Percentiles rank a stretch among this genome's conserved stretches.
These are phyloP conservation scores for Muschampia staudingeri DNA, from an alignment of 2,888 invertebrate genomes.

Conservation along the genomic window DNA sequence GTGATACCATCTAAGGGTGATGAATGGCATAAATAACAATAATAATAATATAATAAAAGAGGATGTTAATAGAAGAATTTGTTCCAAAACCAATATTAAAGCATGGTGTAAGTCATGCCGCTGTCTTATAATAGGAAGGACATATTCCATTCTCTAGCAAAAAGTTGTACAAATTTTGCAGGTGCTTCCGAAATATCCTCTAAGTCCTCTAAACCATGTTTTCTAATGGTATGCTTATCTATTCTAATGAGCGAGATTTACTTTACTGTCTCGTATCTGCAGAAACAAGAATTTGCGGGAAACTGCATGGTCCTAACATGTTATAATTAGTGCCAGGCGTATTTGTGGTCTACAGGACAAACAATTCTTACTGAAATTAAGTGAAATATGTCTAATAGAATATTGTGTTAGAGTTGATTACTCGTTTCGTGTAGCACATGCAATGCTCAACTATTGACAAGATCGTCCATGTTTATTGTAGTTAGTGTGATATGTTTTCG, in stretches of 20 bases:
- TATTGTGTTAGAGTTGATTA: not conserved
- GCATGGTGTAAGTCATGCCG: too few relatives aligned
- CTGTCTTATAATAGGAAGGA: too few relatives aligned
- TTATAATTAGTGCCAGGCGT: slow-evolving; percentile 40
- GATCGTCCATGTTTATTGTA: too few relatives aligned
- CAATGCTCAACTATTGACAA: too few relatives aligned
- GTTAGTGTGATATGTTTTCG: too few relatives aligned
- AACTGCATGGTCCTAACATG: slow-evolving; percentile 38
- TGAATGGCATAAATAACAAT: too few relatives aligned
- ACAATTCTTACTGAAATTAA: slow-evolving; percentile 17
- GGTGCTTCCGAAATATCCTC: slow-evolving; percentile 15
- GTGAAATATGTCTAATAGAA: not conserved
- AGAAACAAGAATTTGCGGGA: slow-evolving; percentile 43
- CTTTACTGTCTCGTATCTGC: slow-evolving; percentile 43
- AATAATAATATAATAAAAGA: too few relatives aligned
- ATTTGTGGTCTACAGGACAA: slow-evolving; percentile 17
- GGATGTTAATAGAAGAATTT: too few relatives aligned
- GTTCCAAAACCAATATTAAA: too few relatives aligned
- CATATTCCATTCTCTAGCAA: not conserved
- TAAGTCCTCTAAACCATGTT: slow-evolving; percentile 37
- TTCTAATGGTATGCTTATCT: slow-evolving; percentile 48
- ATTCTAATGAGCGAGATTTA: slow-evolving; percentile 49
- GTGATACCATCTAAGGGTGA: too few relatives aligned
- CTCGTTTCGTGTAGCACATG: not conserved
- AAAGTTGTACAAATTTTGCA: slow-evolving; percentile 19